Percentiles rank a stretch among this genome's conserved stretches.
phyloP scores from a whole-genome alignment of 2,888 invertebrate genomes.

The Hedychridium roseum region DNA sequence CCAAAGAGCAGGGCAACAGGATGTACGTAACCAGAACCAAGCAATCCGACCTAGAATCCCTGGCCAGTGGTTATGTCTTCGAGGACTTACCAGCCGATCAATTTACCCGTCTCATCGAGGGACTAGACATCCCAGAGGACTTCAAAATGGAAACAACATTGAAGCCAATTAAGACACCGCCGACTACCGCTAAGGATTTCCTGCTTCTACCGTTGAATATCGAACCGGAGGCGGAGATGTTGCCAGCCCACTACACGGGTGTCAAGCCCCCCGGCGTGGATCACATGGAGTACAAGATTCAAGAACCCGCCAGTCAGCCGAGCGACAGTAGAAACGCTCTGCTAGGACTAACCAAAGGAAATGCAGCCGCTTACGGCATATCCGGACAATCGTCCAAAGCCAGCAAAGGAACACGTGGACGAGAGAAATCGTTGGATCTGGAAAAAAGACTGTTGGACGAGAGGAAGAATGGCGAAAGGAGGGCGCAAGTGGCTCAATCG shows the following conservation, averaged over 20 bases:
- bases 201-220: constrained; percentile 49
- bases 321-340: too few relatives aligned
- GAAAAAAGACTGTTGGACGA: constrained; percentile 69
- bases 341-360: too few relatives aligned
- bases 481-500: constrained; percentile 63
- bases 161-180: neutral
- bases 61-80: constrained; percentile 65
- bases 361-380: too few relatives aligned
- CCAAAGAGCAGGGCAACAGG: constrained; percentile 33
- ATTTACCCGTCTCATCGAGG: constrained; percentile 57
- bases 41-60: constrained; percentile 67
- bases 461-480: constrained; percentile 66
- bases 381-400: too few relatives aligned
- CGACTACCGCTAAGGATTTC: neutral
- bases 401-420: too few relatives aligned
- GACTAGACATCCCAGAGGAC: constrained; percentile 25
- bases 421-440: constrained; percentile 65
- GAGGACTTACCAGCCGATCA: constrained; percentile 23
- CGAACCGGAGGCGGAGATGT: constrained; percentile 60
- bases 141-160: constrained; percentile 10
- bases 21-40: constrained; percentile 39
- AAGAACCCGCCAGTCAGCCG: too few relatives aligned
- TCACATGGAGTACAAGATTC: constrained; percentile 61
- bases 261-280: constrained; percentile 57
- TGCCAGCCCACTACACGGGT: constrained; percentile 54